Percentiles rank a stretch among this genome's conserved stretches.
Evolutionary conservation across 1,140 invertebrate genomes (phyloP).

Genomic region (Camponotus vicinus): DNA sequence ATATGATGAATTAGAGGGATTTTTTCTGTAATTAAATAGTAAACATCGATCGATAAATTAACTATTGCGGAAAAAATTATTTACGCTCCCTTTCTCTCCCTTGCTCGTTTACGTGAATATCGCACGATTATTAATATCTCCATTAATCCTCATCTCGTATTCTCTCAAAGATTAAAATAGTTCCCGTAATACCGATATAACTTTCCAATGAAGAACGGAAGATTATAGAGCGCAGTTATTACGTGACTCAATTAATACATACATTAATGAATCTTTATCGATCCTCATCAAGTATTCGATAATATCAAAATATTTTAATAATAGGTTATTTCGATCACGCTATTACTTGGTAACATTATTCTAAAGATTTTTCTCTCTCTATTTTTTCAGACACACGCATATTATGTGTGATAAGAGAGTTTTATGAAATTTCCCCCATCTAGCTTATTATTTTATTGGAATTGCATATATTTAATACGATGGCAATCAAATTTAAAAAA

Average conservation of each 20-base stretch:
- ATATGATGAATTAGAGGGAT: constrained; percentile 5
- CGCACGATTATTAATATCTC: constrained; percentile 27
- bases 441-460: too few relatives aligned
- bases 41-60: constrained; percentile 16
- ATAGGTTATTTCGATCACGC: background rate
- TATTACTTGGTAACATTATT: background rate
- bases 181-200: constrained; percentile 37
- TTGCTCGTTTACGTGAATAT: constrained; percentile 6
- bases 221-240: constrained; percentile 12
- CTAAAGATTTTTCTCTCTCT: constrained; percentile 6
- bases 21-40: background rate
- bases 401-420: too few relatives aligned
- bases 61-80: constrained; percentile 14
- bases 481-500: too few relatives aligned
- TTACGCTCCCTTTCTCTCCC: constrained; percentile 17
- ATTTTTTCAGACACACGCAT: too few relatives aligned
- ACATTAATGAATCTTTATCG: constrained; percentile 6
- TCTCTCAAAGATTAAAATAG: constrained; percentile 39
- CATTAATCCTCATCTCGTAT: constrained; percentile 8
- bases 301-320: constrained; percentile 23
- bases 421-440: too few relatives aligned
- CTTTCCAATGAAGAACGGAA: constrained; percentile 4
- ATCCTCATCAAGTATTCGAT: background rate
- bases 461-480: too few relatives aligned
- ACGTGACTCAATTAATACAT: constrained; percentile 15